Base-by-base conservation (phyloP, 2,888 invertebrate species). In the Drosophila emarginata region DNA sequence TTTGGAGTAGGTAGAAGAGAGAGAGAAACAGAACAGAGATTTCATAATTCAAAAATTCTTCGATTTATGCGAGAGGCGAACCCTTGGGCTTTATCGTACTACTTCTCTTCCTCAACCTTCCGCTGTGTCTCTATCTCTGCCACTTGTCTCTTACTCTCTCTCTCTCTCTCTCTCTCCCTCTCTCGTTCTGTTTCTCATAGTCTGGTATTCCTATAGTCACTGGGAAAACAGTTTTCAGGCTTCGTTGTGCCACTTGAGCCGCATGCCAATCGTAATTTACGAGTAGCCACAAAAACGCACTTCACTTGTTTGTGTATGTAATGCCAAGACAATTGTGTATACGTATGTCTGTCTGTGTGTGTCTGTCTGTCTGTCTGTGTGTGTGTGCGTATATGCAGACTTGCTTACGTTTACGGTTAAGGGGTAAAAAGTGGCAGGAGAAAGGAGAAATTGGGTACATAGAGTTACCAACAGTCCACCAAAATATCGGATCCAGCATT, bases 181-280 rank as follows among this genome's bases (percentile, higher is more conserved):
- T 28, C 53, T 21, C 9, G 9, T 26, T 39, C 14, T 32, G 61
- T 39, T 60, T 9, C 58, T 60, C 57, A 9, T 32, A 32, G 32
- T 32, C 32, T 32, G 32, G 32, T 32, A 32, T 32, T 9, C 11
- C 32, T 32, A 32, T 32, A 32, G 32, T 32, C 58, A 26, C n/a
- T 57, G 60, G 36, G 51, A 71, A 71, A 67, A 63, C 57, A 73
- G 45, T 59, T 67, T 68, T 56, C 61, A 52, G 45, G 69, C 69
- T 57, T 65, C 61, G 52, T 15, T 57, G 58, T 60, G 36, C 60
- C 78, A 78, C 79, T 78, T 80, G 71, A 78, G 79, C 76, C 72
- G 63, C 78, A 75, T 72, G 72, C 76, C 82, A 79, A 76, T 62
- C 74, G 74, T 86, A 72, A 86, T 88, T 88, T 88, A 83, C 76